These are phyloP conservation scores for Spialia ferax DNA, from an alignment of 2,888 invertebrate species.

Conservation along the genomic window DNA sequence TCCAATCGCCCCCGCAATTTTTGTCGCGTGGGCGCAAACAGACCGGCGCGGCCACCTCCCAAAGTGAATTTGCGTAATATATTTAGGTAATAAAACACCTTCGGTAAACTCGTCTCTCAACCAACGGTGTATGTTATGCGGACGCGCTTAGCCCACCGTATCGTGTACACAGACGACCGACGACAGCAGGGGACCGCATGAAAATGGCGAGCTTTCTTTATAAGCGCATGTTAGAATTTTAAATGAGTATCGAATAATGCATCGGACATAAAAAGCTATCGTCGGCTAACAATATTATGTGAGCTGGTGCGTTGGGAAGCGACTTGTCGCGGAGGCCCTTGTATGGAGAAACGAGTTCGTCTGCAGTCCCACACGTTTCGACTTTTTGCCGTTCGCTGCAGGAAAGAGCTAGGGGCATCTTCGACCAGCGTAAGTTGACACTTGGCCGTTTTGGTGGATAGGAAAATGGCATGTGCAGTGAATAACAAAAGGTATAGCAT, in stretches of 20 bases:
- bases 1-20: slow-evolving; percentile 81
- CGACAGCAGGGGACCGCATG: slow-evolving; percentile 77
- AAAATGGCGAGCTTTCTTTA: slow-evolving; percentile 84
- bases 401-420: slow-evolving; percentile 73
- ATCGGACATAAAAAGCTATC: slow-evolving; percentile 86
- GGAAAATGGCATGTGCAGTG: slow-evolving; percentile 40
- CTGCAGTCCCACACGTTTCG: slow-evolving; percentile 84
- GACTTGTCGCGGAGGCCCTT: slow-evolving; percentile 78
- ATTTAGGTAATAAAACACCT: slow-evolving; percentile 69
- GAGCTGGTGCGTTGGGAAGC: slow-evolving; percentile 83
- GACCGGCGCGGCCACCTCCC: slow-evolving; percentile 67
- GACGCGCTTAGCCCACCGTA: slow-evolving; percentile 32
- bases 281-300: slow-evolving; percentile 85
- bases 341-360: slow-evolving; percentile 85
- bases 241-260: slow-evolving; percentile 87
- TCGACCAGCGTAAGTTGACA: slow-evolving; percentile 61
- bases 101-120: slow-evolving; percentile 47
- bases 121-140: slow-evolving; percentile 23
- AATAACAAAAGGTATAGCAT: slow-evolving; percentile 58
- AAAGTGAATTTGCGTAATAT: slow-evolving; percentile 83
- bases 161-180: slow-evolving; percentile 62
- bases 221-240: slow-evolving; percentile 85
- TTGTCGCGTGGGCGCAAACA: slow-evolving; percentile 76
- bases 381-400: slow-evolving; percentile 80
- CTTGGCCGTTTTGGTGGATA: slow-evolving; percentile 54